These are phyloP conservation scores for Tricholauxania praeusta DNA, from an alignment of 2,888 invertebrate species.

Conservation along the genomic window DNA sequence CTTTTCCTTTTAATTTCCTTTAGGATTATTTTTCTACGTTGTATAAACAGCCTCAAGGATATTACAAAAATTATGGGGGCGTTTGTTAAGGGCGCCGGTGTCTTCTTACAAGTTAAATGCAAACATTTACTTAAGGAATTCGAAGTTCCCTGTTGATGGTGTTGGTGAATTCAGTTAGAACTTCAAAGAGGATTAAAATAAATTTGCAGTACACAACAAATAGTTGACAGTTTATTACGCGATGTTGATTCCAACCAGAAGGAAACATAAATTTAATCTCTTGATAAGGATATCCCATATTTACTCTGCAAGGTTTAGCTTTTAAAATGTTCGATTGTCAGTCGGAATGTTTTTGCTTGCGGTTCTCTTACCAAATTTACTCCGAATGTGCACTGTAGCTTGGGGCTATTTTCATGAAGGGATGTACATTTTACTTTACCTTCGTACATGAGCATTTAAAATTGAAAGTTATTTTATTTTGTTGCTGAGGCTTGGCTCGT, in stretches of 20 bases:
- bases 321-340: not conserved
- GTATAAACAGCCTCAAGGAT: no score
- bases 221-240: constrained; percentile 3
- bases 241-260: not conserved
- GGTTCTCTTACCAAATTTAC: no score
- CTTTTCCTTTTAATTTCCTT: no score
- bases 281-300: not conserved
- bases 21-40: no score
- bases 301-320: not conserved
- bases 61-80: no score
- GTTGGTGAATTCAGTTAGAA: constrained; percentile 6
- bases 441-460: no score
- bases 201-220: constrained; percentile 8
- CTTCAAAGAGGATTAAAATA: constrained; percentile 20
- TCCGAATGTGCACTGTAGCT: no score
- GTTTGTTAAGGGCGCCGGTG: no score
- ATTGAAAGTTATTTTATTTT: no score
- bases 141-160: not conserved
- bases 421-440: no score
- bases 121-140: constrained; percentile 25
- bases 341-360: not conserved
- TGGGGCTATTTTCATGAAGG: no score
- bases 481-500: no score
- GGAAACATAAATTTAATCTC: constrained; percentile 11
- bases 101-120: constrained; percentile 7